A percentile compares a stretch with the other conserved stretches of the same genome.
Evolutionary conservation across 35 echinoderm and acorn worm species (phyloP).

Genomic region (Patiria miniata): DNA sequence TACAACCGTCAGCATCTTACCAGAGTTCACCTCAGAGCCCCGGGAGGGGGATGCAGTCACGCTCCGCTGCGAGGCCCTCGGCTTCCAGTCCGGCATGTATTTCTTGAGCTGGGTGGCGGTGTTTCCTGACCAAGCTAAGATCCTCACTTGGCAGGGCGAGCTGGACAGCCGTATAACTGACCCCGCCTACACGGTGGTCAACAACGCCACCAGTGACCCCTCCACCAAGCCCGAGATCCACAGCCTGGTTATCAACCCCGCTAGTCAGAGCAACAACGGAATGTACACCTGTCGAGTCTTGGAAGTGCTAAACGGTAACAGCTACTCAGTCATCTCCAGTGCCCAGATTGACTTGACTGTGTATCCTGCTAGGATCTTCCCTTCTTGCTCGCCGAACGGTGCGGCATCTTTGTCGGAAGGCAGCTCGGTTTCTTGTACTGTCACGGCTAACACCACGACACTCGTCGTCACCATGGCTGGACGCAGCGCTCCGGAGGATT

Average conservation of each 20-base stretch:
- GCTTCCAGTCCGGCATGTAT: neutral
- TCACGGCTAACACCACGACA: neutral
- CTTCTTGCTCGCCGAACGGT: neutral
- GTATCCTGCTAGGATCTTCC: neutral
- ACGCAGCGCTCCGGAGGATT: neutral
- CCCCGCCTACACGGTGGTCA: neutral
- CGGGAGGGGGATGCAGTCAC: constrained; percentile 1
- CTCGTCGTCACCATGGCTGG: neutral
- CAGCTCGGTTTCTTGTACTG: neutral
- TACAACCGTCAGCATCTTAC: neutral
- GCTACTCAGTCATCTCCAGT: neutral
- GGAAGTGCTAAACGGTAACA: neutral
- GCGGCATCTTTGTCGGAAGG: neutral
- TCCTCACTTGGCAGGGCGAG: neutral
- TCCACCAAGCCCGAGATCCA: neutral
- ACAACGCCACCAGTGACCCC: neutral
- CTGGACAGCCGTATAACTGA: neutral
- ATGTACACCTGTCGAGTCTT: neutral
- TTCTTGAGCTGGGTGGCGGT: neutral
- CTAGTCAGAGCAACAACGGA: neutral
- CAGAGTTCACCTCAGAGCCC: constrained; percentile 3
- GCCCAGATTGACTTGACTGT: neutral
- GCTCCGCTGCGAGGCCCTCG: neutral
- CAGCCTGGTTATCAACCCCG: neutral
- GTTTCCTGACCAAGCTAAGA: neutral